Percentiles rank a stretch among this genome's conserved stretches.
These are phyloP conservation scores for Platygyra sinensis DNA, from an alignment of 64 coral and sea anemone species.

Conservation along the genomic window DNA sequence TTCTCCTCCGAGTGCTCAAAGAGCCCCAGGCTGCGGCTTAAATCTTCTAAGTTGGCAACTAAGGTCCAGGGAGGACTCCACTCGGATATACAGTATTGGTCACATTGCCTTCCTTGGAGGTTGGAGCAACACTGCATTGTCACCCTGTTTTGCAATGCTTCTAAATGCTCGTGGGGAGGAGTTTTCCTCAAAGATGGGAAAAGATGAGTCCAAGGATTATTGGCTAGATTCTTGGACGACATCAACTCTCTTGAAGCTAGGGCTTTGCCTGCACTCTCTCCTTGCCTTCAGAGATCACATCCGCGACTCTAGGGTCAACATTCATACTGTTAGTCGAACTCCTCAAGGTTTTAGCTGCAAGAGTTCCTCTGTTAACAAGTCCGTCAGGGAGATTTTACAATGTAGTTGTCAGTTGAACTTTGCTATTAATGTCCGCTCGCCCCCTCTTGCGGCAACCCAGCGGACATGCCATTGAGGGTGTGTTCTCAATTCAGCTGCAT, in stretches of 20 bases:
- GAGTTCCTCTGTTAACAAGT: background rate
- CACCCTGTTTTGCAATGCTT: background rate
- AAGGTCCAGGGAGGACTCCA: too few species aligned
- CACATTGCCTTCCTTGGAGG: background rate
- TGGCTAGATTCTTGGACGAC: slow-evolving; percentile 6
- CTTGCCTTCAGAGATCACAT: background rate
- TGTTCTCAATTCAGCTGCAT: background rate
- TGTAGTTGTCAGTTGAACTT: slow-evolving; percentile 8
- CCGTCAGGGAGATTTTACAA: background rate
- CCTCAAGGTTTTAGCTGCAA: slow-evolving; percentile 22
- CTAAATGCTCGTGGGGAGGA: slow-evolving; percentile 11
- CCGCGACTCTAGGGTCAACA: slow-evolving; percentile 27
- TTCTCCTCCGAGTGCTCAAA: background rate
- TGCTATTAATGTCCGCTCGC: background rate
- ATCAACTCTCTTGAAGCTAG: slow-evolving; percentile 32
- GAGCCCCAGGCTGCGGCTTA: too few species aligned
- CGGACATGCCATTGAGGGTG: background rate
- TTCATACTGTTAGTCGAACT: background rate
- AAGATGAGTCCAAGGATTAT: too few species aligned
- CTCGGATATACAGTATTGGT: too few species aligned
- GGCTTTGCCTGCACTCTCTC: background rate
- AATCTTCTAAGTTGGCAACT: too few species aligned
- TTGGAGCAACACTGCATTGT: slow-evolving; percentile 5
- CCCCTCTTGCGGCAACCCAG: background rate
- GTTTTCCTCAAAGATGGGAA: background rate